A percentile compares a stretch with the other conserved stretches of the same genome.
phyloP scores from a whole-genome alignment of 2,797 vertebrate genomes.

The Bovichtus diacanthus region DNA sequence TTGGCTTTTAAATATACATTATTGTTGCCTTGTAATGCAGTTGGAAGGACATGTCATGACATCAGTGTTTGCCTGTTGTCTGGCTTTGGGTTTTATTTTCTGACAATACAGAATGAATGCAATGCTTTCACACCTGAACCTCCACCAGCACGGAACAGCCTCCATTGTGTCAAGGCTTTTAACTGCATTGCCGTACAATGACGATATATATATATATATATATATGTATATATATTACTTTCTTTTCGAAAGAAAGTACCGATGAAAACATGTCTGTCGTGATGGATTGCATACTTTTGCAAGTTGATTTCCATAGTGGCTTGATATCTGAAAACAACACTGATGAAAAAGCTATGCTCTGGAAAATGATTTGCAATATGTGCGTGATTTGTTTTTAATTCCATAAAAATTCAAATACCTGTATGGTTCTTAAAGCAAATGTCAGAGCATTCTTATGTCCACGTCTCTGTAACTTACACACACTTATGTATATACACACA shows the following conservation, averaged over 20 bases:
- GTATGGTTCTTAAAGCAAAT: conserved; percentile 10
- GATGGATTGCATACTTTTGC: background rate
- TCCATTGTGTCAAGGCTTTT: background rate
- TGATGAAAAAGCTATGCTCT: background rate
- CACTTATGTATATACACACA: background rate
- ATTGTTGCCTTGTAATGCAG: background rate
- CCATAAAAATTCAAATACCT: background rate
- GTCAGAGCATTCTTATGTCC: background rate
- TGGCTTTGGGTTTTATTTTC: background rate
- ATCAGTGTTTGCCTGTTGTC: background rate
- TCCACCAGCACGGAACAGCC: background rate
- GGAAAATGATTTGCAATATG: background rate
- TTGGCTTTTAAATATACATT: conserved; percentile 2
- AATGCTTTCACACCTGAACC: background rate
- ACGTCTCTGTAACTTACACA: background rate
- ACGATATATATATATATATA: background rate
- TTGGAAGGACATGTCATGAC: background rate
- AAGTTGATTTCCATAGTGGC: background rate
- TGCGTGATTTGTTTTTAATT: background rate
- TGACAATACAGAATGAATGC: background rate
- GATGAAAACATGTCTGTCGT: background rate
- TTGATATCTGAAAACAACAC: background rate
- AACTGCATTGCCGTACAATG: background rate
- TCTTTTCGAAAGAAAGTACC: background rate
- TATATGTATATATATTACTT: no score